A percentile compares a stretch with the other conserved stretches of the same genome.
phyloP scores from a whole-genome alignment of 2,113 vertebrate species.

The Oreochromis aureus region DNA sequence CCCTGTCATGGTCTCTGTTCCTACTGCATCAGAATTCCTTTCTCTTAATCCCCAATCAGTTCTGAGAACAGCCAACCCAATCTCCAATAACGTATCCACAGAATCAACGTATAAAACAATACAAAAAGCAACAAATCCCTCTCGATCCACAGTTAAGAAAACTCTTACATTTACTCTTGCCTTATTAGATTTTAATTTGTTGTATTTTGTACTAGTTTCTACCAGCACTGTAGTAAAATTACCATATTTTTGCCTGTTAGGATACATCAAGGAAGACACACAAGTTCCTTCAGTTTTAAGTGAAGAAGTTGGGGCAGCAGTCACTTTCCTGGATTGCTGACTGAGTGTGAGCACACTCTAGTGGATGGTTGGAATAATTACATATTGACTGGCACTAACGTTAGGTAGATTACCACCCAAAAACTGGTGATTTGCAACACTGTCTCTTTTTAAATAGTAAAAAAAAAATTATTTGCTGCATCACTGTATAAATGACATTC shows the following conservation, averaged over 20 bases:
- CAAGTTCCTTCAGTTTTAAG: neutral
- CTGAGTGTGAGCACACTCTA: constrained; percentile 26
- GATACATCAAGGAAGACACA: neutral
- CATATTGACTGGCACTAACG: neutral
- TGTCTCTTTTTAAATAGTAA: neutral
- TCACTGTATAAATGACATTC: neutral
- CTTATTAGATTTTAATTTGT: neutral
- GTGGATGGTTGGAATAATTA: constrained; percentile 4
- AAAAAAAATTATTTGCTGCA: neutral
- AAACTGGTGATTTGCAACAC: neutral
- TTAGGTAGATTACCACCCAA: neutral
- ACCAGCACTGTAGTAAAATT: neutral
- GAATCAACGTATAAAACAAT: neutral
- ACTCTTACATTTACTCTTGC: neutral
- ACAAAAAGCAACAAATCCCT: neutral
- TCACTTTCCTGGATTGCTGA: neutral
- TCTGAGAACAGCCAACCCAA: neutral
- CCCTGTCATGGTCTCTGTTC: neutral
- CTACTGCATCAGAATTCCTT: neutral
- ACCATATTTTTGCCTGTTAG: neutral
- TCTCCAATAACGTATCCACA: neutral
- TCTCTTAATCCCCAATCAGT: neutral
- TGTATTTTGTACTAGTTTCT: neutral
- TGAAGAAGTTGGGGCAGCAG: neutral
- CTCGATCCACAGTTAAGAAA: neutral